phyloP scores from a whole-genome alignment of 2,888 invertebrate species.

The Xestia xanthographa region DNA sequence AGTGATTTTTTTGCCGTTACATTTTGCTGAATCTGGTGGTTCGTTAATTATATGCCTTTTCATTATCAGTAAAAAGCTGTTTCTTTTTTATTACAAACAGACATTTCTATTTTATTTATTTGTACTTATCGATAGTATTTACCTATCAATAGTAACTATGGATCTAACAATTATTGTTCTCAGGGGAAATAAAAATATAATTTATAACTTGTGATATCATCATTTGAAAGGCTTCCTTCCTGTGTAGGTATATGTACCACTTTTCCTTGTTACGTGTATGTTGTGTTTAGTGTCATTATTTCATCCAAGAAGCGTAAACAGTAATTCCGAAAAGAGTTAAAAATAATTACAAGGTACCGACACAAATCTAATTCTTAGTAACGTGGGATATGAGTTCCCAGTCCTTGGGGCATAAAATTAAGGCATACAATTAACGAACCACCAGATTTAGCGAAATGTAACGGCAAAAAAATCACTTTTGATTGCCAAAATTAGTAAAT shows the following conservation, averaged over 20 bases:
- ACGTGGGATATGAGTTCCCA: too few species aligned
- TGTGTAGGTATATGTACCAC: neutral
- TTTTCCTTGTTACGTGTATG: conserved; percentile 8
- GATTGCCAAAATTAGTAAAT: too few species aligned
- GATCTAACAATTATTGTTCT: neutral
- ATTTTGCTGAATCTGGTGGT: too few species aligned
- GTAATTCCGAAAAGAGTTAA: neutral
- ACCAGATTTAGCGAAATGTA: too few species aligned
- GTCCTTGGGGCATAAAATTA: neutral
- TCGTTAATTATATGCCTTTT: too few species aligned
- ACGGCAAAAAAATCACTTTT: too few species aligned
- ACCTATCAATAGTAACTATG: neutral
- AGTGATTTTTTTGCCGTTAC: too few species aligned
- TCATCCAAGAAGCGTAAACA: conserved; percentile 7
- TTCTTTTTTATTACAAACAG: too few species aligned
- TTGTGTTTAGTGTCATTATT: neutral
- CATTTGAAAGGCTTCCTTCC: conserved; percentile 14
- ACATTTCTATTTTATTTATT: too few species aligned
- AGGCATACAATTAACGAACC: neutral
- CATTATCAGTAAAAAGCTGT: too few species aligned
- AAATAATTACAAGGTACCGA: neutral
- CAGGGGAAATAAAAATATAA: conserved; percentile 3
- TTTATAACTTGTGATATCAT: neutral
- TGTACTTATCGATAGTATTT: too few species aligned
- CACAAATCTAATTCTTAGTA: neutral